These are phyloP conservation scores for Aramus guarauna DNA, from an alignment of 2,113 vertebrate species.

Conservation along the genomic window DNA sequence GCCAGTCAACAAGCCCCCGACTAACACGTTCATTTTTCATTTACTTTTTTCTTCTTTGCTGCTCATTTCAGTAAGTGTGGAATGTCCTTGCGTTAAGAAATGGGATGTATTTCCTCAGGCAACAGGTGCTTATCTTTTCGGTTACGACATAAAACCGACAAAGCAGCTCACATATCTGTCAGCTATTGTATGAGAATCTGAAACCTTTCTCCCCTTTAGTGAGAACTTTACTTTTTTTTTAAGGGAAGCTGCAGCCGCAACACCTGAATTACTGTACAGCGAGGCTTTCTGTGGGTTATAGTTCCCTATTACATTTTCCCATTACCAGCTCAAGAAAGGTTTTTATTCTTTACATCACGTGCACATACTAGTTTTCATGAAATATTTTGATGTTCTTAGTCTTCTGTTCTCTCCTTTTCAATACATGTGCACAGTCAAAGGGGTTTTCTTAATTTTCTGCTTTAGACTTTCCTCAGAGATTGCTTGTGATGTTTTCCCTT, in stretches of 20 bases:
- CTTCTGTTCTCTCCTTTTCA: neutral
- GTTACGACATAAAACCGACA: slow-evolving; percentile 32
- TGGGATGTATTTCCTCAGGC: slow-evolving; percentile 62
- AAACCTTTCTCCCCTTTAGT: slow-evolving; percentile 36
- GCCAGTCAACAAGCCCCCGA: neutral
- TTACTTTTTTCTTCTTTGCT: slow-evolving; percentile 32
- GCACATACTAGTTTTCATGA: neutral
- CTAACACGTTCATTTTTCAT: slow-evolving; percentile 8
- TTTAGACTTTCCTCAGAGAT: neutral
- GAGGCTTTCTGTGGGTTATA: neutral
- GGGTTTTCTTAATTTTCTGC: slow-evolving; percentile 8
- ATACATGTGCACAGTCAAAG: neutral
- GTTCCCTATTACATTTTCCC: neutral
- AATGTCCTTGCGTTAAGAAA: slow-evolving; percentile 45
- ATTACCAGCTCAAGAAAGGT: neutral
- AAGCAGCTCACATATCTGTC: slow-evolving; percentile 53
- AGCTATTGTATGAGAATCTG: slow-evolving; percentile 42
- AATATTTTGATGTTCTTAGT: neutral
- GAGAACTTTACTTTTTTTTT: slow-evolving; percentile 20
- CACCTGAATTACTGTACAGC: neutral
- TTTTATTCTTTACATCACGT: neutral
- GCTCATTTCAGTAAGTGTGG: neutral
- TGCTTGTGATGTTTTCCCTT: neutral
- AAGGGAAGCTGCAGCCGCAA: slow-evolving; percentile 54
- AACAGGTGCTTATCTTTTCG: slow-evolving; percentile 68